Percentiles rank a stretch among this genome's conserved stretches.
phyloP scores from a whole-genome alignment of 1,140 invertebrate species.

The Drosophila lacertosa region DNA sequence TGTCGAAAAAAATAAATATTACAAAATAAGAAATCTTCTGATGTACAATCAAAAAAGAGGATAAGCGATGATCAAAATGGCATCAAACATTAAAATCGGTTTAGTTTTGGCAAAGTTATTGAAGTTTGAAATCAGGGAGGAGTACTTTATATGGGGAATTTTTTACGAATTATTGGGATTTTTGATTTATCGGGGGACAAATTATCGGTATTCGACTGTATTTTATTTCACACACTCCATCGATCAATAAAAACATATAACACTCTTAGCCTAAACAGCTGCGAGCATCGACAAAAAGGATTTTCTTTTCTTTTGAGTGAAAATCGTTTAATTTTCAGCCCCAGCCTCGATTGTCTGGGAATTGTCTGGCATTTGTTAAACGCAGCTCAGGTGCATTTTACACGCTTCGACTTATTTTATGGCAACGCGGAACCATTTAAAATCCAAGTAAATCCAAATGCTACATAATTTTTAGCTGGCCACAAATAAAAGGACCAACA shows the following conservation, averaged over 20 bases:
- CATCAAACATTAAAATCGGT: too few relatives aligned
- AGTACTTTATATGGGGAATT: too few relatives aligned
- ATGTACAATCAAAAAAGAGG: too few relatives aligned
- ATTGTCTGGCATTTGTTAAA: conserved; percentile 22
- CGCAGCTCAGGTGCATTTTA: conserved; percentile 72
- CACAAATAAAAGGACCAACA: conserved; percentile 46
- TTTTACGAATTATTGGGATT: too few relatives aligned
- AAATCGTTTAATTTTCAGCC: neutral
- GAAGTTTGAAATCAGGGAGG: too few relatives aligned
- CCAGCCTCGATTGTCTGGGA: conserved; percentile 40
- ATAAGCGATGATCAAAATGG: too few relatives aligned
- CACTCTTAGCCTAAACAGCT: conserved; percentile 8
- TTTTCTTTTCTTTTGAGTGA: neutral
- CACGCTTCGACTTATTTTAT: conserved; percentile 56
- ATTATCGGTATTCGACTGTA: too few relatives aligned
- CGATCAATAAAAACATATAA: conserved; percentile 33
- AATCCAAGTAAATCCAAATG: conserved; percentile 32
- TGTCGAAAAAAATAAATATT: too few relatives aligned
- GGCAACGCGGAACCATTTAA: conserved; percentile 20
- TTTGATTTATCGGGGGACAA: too few relatives aligned
- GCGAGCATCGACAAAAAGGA: conserved; percentile 9
- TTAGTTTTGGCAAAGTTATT: too few relatives aligned
- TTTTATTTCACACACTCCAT: too few relatives aligned
- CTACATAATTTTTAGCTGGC: conserved; percentile 43
- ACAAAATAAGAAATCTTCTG: too few relatives aligned